These are phyloP conservation scores for Saccostrea cuccullata DNA, from an alignment of 1,140 invertebrate genomes.

Conservation along the genomic window DNA sequence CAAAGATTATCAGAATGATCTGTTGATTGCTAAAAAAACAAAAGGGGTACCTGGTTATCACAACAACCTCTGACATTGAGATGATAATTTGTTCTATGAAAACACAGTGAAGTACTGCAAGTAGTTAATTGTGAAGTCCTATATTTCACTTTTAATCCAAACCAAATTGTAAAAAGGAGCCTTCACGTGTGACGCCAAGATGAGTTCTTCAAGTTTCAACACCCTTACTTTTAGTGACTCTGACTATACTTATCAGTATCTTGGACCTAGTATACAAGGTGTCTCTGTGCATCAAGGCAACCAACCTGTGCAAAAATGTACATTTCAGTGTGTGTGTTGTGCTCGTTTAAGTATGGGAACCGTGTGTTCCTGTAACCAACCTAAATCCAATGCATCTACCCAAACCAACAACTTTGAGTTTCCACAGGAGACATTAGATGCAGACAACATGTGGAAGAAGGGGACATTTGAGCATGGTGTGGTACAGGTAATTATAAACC, in stretches of 20 bases:
- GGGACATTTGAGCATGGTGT: not conserved
- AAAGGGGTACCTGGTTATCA: no score
- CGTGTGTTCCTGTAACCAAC: not conserved
- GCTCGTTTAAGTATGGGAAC: not conserved
- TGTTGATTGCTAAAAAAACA: no score
- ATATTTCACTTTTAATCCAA: no score
- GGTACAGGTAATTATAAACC: not conserved
- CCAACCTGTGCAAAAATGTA: not conserved
- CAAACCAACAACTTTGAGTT: not conserved
- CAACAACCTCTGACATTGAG: no score
- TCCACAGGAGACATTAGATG: not conserved
- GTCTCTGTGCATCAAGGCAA: not conserved
- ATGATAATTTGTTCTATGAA: no score
- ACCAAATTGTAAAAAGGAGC: no score
- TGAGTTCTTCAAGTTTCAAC: not conserved
- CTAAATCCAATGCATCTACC: not conserved
- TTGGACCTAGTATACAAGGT: not conserved
- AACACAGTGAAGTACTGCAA: no score
- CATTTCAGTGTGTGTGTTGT: not conserved
- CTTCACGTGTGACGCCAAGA: not conserved
- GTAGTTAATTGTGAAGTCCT: no score
- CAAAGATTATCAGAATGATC: no score
- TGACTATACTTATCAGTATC: slow-evolving; percentile 4
- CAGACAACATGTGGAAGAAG: not conserved
- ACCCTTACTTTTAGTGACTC: not conserved